phyloP scores from a whole-genome alignment of 2,888 invertebrate species.

The Parasteatoda lunata region DNA sequence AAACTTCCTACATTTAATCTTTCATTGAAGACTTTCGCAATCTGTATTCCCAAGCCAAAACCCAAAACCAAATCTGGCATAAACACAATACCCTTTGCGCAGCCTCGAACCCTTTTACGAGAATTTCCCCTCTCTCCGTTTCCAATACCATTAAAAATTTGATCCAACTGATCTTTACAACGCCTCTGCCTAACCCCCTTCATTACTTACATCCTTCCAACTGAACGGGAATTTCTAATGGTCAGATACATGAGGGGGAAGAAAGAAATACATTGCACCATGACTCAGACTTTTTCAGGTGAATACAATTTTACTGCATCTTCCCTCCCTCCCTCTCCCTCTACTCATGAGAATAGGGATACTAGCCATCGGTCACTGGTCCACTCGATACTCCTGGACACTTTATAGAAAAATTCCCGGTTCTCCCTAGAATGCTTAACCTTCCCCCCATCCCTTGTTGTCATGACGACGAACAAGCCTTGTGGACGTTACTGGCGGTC shows the following conservation, averaged over 20 bases:
- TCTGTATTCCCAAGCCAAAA: too few relatives aligned
- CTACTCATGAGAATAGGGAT: slow-evolving; percentile 4
- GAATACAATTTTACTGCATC: slow-evolving; percentile 28
- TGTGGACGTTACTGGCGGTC: slow-evolving; percentile 65
- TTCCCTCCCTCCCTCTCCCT: background rate
- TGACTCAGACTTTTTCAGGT: slow-evolving; percentile 65
- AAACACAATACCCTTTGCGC: too few relatives aligned
- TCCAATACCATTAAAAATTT: background rate
- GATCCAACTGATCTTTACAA: background rate
- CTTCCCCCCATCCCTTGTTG: slow-evolving; percentile 35
- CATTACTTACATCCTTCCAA: slow-evolving; percentile 33
- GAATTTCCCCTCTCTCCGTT: background rate
- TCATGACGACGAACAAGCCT: slow-evolving; percentile 61
- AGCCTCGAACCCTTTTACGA: too few relatives aligned
- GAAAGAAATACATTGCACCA: slow-evolving; percentile 4
- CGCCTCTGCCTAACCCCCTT: slow-evolving; percentile 34
- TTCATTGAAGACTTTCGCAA: too few relatives aligned
- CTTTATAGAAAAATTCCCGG: slow-evolving; percentile 65
- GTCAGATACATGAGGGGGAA: slow-evolving; percentile 10
- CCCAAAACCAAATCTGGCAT: too few relatives aligned
- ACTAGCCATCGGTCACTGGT: slow-evolving; percentile 61
- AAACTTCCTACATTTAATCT: too few relatives aligned
- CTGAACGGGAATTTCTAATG: slow-evolving; percentile 35
- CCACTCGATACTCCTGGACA: slow-evolving; percentile 60
- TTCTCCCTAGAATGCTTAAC: slow-evolving; percentile 7